Conservation (phyloP, 2,797 vertebrate genomes). For the Zenarchopterus dispar region DNA sequence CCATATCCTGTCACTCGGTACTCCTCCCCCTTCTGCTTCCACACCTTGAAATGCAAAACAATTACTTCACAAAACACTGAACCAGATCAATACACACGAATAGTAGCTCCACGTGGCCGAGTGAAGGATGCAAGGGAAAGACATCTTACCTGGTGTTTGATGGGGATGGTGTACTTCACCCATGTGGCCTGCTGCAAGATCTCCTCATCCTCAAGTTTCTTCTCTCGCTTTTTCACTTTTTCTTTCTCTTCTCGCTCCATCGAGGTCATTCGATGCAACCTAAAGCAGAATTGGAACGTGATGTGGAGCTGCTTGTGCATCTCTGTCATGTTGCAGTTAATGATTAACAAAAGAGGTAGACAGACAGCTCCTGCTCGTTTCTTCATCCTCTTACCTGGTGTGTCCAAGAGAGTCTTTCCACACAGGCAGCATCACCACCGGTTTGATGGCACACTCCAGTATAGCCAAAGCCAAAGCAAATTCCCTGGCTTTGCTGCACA, state of each 20-base stretch:
- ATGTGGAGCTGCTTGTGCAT: not conserved
- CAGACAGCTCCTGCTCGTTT: not conserved
- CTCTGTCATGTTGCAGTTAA: no score
- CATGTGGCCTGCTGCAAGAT: conserved; percentile 96
- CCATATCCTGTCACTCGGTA: conserved; percentile 98
- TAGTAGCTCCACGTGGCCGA: not conserved
- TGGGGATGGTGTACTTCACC: conserved; percentile 98
- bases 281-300: conserved; percentile 51
- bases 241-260: conserved; percentile 98
- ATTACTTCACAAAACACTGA: not conserved
- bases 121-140: not conserved
- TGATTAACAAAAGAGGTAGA: no score
- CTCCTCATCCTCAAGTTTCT: conserved; percentile 97
- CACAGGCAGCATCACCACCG: conserved; percentile 94
- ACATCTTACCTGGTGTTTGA: conserved; percentile 93
- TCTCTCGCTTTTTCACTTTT: conserved; percentile 96
- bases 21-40: conserved; percentile 99
- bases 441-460: conserved; percentile 98
- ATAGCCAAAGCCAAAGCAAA: conserved; percentile 97
- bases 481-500: conserved; percentile 98
- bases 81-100: not conserved
- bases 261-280: conserved; percentile 95
- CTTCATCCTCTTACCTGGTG: conserved; percentile 84
- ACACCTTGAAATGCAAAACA: conserved; percentile 82
- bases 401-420: conserved; percentile 97